Evolutionary conservation across 2,797 vertebrate genomes (phyloP).

Genomic region (Sebastes minor): DNA sequence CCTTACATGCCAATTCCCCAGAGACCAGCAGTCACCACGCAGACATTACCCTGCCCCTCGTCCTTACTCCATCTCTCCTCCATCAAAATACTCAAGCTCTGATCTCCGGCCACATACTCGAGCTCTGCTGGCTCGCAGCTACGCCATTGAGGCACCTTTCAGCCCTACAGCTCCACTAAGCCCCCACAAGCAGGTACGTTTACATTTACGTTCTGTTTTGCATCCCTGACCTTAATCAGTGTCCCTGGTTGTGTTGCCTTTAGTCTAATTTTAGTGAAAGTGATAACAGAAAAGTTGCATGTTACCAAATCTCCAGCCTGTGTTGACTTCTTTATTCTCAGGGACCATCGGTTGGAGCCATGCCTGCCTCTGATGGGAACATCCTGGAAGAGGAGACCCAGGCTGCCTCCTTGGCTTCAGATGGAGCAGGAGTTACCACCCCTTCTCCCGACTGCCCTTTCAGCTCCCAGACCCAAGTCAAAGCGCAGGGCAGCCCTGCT

Average conservation of each 20-base stretch:
- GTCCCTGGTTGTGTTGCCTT: not conserved
- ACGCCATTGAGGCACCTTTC: conserved; percentile 60
- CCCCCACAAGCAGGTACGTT: conserved; percentile 38
- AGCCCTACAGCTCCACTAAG: conserved; percentile 26
- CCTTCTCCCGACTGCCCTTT: conserved; percentile 46
- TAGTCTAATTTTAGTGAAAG: not conserved
- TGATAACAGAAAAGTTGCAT: not conserved
- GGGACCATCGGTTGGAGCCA: conserved; percentile 32
- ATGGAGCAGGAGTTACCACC: conserved; percentile 42
- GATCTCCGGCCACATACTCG: conserved; percentile 70
- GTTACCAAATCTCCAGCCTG: not conserved
- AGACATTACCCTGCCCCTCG: conserved; percentile 39
- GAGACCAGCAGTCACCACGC: conserved; percentile 76
- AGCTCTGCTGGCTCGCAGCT: conserved; percentile 63
- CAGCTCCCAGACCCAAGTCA: conserved; percentile 60
- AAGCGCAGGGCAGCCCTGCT: conserved; percentile 16
- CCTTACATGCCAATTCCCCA: conserved; percentile 60
- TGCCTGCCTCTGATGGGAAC: conserved; percentile 42
- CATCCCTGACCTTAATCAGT: not conserved
- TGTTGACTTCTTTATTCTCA: conserved; percentile 21
- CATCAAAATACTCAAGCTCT: conserved; percentile 73
- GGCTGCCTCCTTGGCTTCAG: conserved; percentile 47
- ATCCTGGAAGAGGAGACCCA: conserved; percentile 38
- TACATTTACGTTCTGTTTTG: not conserved
- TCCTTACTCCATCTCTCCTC: conserved; percentile 62